Percentiles rank a stretch among this genome's conserved stretches.
Evolutionary conservation across 2,888 invertebrate genomes (phyloP).

Genomic region (Lissonota sp.): DNA sequence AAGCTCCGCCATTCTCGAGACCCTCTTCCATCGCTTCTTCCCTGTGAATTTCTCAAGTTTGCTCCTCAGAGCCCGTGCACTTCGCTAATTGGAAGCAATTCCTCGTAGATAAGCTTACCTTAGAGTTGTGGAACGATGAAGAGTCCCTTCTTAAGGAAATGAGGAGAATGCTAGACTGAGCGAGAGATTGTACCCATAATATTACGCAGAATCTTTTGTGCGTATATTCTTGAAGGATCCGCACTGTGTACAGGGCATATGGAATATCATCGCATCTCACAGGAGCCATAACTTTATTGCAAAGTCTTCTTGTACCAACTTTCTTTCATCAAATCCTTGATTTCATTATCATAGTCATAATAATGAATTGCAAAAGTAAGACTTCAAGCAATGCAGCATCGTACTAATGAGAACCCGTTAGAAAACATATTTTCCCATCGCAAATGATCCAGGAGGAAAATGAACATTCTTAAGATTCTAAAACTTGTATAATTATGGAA

Average conservation of each 20-base stretch:
- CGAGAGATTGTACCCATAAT: background rate
- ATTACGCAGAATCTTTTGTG: constrained; percentile 24
- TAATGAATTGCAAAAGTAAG: constrained; percentile 8
- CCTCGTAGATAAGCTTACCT: constrained; percentile 59
- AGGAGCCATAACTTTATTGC: constrained; percentile 26
- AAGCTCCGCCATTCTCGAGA: constrained; percentile 15
- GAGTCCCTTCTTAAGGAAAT: constrained; percentile 21
- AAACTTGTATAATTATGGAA: too few relatives aligned
- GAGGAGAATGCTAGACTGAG: constrained; percentile 5
- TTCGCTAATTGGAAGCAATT: constrained; percentile 63
- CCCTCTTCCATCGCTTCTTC: background rate
- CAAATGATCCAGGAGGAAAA: too few relatives aligned
- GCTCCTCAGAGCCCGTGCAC: constrained; percentile 54
- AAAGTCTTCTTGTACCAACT: background rate
- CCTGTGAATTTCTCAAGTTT: constrained; percentile 57
- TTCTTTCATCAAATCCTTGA: background rate
- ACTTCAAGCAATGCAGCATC: background rate
- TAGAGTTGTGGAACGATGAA: constrained; percentile 23
- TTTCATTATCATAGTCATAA: background rate
- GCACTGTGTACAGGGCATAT: constrained; percentile 9
- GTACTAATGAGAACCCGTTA: background rate
- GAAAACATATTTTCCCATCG: too few relatives aligned
- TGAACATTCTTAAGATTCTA: too few relatives aligned
- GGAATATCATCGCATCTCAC: constrained; percentile 14
- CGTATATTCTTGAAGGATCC: constrained; percentile 38